phyloP scores from a whole-genome alignment of 1,140 invertebrate genomes.

The Caenorhabditis remanei region DNA sequence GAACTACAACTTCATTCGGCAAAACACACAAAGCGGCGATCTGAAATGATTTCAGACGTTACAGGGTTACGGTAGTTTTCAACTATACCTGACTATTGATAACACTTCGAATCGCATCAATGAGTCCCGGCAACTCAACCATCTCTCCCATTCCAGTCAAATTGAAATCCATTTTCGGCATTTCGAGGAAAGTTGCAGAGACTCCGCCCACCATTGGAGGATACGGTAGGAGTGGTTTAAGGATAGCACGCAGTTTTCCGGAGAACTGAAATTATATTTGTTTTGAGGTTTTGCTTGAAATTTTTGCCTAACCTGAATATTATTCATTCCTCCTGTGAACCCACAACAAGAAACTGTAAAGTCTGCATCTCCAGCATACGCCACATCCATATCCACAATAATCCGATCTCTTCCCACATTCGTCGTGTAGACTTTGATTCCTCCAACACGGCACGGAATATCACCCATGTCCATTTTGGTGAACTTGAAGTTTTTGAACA shows the following conservation, averaged over 20 bases:
- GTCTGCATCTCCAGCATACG: conserved; percentile 76
- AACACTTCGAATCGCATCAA: conserved; percentile 75
- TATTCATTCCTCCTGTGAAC: conserved; percentile 75
- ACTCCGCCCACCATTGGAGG: conserved; percentile 77
- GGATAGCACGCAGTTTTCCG: conserved; percentile 74
- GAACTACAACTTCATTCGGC: conserved; percentile 76
- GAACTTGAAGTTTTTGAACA: conserved; percentile 77
- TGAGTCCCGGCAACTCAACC: conserved; percentile 75
- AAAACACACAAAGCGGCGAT: conserved; percentile 75
- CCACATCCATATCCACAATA: conserved; percentile 77
- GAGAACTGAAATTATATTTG: conserved; percentile 69
- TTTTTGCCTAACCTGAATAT: conserved; percentile 70
- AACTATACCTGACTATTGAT: conserved; percentile 67
- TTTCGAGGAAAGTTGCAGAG: conserved; percentile 75
- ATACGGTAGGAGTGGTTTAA: conserved; percentile 74
- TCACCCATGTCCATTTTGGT: conserved; percentile 76
- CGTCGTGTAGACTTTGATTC: conserved; percentile 72
- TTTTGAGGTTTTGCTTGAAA: neutral
- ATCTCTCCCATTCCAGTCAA: conserved; percentile 78
- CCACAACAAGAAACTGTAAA: conserved; percentile 76
- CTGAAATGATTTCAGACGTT: conserved; percentile 16
- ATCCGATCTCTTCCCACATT: conserved; percentile 70
- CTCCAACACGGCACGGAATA: conserved; percentile 73
- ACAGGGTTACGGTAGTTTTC: neutral
- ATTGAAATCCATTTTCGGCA: conserved; percentile 74